These are phyloP conservation scores for Istiophorus platypterus DNA, from an alignment of 2,113 vertebrate species.

Conservation along the genomic window DNA sequence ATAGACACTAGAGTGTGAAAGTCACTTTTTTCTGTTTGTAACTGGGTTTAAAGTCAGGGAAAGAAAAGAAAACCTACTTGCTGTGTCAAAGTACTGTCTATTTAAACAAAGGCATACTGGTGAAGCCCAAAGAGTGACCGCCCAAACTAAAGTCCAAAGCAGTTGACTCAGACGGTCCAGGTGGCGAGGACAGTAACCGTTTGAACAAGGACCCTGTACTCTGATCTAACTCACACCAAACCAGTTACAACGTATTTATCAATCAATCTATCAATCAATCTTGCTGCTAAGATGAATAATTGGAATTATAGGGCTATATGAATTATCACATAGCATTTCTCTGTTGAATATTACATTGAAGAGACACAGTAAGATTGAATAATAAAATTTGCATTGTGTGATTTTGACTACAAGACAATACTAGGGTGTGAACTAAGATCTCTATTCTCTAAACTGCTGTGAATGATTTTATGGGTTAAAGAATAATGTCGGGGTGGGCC, in stretches of 20 bases:
- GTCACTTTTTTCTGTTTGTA: not conserved
- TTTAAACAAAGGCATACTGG: slow-evolving; percentile 39
- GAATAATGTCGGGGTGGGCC: not conserved
- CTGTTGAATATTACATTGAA: not conserved
- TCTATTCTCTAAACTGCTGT: not conserved
- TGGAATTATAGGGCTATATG: not conserved
- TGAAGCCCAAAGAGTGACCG: slow-evolving; percentile 26
- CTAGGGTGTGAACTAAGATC: not conserved
- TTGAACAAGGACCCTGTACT: slow-evolving; percentile 29
- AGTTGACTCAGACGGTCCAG: slow-evolving; percentile 25
- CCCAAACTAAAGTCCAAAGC: slow-evolving; percentile 55
- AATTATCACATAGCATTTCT: slow-evolving; percentile 6
- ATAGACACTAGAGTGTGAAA: slow-evolving; percentile 1
- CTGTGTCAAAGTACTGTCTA: slow-evolving; percentile 13
- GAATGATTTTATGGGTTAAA: slow-evolving; percentile 14
- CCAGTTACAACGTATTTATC: not conserved
- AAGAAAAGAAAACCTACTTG: not conserved
- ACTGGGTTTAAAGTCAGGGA: not conserved
- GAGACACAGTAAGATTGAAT: not conserved
- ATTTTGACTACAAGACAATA: not conserved
- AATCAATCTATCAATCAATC: too few species aligned
- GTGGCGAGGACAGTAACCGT: slow-evolving; percentile 51
- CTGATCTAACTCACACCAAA: slow-evolving; percentile 19
- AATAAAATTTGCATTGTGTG: slow-evolving; percentile 2
- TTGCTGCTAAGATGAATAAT: not conserved